phyloP scores from a whole-genome alignment of 2,797 vertebrate species.

The Oreochromis grahami region DNA sequence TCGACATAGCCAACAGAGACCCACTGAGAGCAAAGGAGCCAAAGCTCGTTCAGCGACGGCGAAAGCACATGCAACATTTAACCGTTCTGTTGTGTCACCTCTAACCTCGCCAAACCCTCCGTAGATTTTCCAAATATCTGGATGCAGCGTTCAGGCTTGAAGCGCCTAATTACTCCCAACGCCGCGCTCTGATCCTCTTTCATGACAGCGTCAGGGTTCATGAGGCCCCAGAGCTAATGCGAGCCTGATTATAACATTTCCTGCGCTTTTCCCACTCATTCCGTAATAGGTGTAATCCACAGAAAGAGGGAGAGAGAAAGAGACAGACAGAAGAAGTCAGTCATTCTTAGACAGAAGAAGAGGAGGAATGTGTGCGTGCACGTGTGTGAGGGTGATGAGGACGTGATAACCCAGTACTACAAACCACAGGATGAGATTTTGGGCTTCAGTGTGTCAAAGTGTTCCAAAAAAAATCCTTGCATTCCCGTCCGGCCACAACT shows the following conservation, averaged over 20 bases:
- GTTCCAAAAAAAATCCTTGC: slow-evolving; percentile 40
- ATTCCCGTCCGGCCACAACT: slow-evolving; percentile 35
- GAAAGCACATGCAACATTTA: not conserved
- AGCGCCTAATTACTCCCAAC: slow-evolving; percentile 61
- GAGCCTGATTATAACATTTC: slow-evolving; percentile 65
- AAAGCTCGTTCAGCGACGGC: not conserved
- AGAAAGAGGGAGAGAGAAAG: slow-evolving; percentile 27
- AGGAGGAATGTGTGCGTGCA: slow-evolving; percentile 25
- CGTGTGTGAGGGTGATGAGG: slow-evolving; percentile 41
- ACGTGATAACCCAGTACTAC: slow-evolving; percentile 53
- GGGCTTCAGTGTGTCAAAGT: slow-evolving; percentile 24
- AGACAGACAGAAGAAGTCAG: slow-evolving; percentile 16
- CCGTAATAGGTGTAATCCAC: slow-evolving; percentile 53
- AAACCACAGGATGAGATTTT: slow-evolving; percentile 47
- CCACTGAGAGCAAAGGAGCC: not conserved
- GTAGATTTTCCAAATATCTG: slow-evolving; percentile 21
- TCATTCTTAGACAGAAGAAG: slow-evolving; percentile 26
- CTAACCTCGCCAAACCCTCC: slow-evolving; percentile 17
- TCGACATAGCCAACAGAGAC: not conserved
- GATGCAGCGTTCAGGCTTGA: slow-evolving; percentile 31
- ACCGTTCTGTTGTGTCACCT: slow-evolving; percentile 26
- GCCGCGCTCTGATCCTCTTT: slow-evolving; percentile 29
- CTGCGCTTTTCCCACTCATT: slow-evolving; percentile 54
- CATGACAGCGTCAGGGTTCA: slow-evolving; percentile 30
- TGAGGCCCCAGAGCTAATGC: slow-evolving; percentile 31